Percentiles rank a stretch among this genome's conserved stretches.
Conservation (phyloP, 1,140 invertebrate species). For the Lucilia sericata region DNA sequence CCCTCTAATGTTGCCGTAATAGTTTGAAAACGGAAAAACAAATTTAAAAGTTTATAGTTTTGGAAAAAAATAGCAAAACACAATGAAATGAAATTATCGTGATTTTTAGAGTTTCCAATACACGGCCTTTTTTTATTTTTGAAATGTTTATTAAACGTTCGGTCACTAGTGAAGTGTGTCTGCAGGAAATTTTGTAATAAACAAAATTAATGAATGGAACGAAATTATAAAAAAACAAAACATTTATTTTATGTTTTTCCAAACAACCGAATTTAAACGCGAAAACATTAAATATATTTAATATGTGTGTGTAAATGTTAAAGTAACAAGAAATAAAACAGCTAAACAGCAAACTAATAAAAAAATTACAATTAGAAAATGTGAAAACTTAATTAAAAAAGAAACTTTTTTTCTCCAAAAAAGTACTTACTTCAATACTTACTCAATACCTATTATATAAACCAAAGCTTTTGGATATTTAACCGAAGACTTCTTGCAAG, state of each 20-base stretch:
- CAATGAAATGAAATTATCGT: background rate
- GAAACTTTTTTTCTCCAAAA: background rate
- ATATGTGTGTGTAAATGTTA: background rate
- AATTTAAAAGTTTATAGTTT: background rate
- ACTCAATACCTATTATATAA: background rate
- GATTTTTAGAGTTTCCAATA: conserved; percentile 1
- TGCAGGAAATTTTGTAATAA: conserved; percentile 39
- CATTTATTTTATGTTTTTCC: background rate
- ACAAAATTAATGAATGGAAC: conserved; percentile 43
- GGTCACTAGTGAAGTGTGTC: conserved; percentile 39
- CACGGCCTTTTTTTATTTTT: background rate
- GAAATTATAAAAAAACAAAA: conserved; percentile 32
- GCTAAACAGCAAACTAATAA: background rate
- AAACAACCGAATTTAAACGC: background rate
- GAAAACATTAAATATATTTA: background rate
- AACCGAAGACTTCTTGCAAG: conserved; percentile 6
- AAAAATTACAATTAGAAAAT: conserved; percentile 27
- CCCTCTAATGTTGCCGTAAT: background rate
- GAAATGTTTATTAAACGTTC: background rate
- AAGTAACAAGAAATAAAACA: conserved; percentile 15
- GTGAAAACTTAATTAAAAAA: conserved; percentile 17
- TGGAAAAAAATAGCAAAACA: background rate
- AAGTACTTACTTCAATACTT: background rate
- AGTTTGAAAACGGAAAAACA: background rate
- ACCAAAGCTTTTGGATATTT: conserved; percentile 27